Evolutionary conservation across 2,888 invertebrate species (phyloP), one percentile per base, ranked within the genome.

Genomic region (Serripes groenlandicus): DNA sequence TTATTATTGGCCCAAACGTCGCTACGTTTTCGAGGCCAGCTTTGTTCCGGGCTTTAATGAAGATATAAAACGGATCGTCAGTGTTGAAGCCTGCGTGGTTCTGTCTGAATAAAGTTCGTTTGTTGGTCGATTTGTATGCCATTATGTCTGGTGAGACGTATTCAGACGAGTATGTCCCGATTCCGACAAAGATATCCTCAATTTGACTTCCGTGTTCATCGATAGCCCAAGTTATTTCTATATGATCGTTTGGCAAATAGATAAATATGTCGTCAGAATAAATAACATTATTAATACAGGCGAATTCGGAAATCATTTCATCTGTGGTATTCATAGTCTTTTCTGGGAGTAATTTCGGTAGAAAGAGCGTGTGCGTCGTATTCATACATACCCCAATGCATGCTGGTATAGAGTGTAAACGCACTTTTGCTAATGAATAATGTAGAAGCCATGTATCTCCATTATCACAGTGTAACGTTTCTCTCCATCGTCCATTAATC

Each of bases 171-270:
- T 75, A 70, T 11, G 26, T 35, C 0, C 87, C 84, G 72, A 90
- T 73, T 0, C 90, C 90, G 21, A 90, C 73, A 30, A 54, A 71
- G 32, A 70, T 77, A 32, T 88, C 80, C 11, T 77, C 60, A 21
- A 90, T 88, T 58, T 90, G 88, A 78, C 86, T 88, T n/a, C 78
- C 76, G 18, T 64, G 66, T 56, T 88, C 87, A 9, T 11, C n/a
- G 0, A 76, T 42, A 37, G 78, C 71, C 90, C 90, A 90, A 3
- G 68, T 32, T 0, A 90, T 26, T 32, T 78, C 21, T 26, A 90
- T 60, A 1, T 81, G 78, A 66, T 90, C 86, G 23, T 74, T 78
- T 15, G 87, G 89, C 18, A 89, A 23, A 66, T 84, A 88, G 18
- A 88, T 75, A 15, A 54, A 23, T 15, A 70, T 54, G 7, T 75